Evolutionary conservation across 2,797 vertebrate species (phyloP).

Genomic region (Gadopsis marmoratus): DNA sequence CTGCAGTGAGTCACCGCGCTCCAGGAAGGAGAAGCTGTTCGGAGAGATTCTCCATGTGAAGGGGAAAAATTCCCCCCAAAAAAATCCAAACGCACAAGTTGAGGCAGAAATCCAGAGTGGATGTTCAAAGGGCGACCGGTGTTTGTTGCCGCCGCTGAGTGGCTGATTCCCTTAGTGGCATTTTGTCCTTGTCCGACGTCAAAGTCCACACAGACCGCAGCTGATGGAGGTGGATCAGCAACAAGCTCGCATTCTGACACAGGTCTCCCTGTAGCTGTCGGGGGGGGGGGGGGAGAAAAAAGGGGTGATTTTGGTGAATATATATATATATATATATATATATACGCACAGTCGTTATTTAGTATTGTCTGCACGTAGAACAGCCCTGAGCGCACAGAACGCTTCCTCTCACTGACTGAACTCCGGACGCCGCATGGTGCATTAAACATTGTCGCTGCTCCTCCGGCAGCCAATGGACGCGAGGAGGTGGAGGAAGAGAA

Average conservation of each 20-base stretch:
- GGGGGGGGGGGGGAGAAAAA: background rate
- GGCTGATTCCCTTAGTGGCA: conserved; percentile 73
- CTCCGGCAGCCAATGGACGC: conserved; percentile 90
- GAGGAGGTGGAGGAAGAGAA: conserved; percentile 68
- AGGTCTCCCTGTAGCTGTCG: conserved; percentile 49
- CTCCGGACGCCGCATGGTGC: conserved; percentile 95
- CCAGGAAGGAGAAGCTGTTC: conserved; percentile 66
- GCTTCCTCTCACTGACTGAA: conserved; percentile 88
- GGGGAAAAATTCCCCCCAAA: background rate
- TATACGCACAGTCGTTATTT: conserved; percentile 48
- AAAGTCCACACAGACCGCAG: conserved; percentile 74
- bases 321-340: conserved; percentile 2
- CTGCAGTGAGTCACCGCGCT: conserved; percentile 84
- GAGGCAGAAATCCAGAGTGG: conserved; percentile 79
- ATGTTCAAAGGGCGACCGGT: conserved; percentile 48
- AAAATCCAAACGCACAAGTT: conserved; percentile 63
- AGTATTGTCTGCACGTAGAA: conserved; percentile 71
- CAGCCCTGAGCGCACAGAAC: conserved; percentile 65
- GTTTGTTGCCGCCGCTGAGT: conserved; percentile 57
- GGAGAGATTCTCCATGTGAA: conserved; percentile 48
- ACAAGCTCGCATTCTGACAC: conserved; percentile 50
- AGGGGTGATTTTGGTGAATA: background rate
- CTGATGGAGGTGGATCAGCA: conserved; percentile 60
- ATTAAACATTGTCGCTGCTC: conserved; percentile 98
- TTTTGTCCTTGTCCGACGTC: conserved; percentile 82